These are phyloP conservation scores for Tinea trinotella DNA, from an alignment of 2,888 invertebrate species.

Conservation along the genomic window DNA sequence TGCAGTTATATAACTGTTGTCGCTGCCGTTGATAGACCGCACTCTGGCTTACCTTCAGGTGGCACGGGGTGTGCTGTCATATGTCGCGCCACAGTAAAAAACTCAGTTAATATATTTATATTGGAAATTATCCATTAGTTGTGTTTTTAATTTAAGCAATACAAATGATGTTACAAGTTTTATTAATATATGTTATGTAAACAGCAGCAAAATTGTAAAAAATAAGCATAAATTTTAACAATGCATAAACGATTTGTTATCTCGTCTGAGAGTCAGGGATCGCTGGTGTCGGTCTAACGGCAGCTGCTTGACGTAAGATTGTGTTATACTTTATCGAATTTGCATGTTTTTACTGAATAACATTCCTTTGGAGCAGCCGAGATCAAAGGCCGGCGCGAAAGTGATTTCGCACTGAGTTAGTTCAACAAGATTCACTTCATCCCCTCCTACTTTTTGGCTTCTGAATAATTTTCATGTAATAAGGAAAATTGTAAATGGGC, in stretches of 20 bases:
- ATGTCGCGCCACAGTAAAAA: too few species aligned
- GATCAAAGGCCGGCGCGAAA: slow-evolving; percentile 68
- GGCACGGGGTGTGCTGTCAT: too few species aligned
- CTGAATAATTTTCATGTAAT: slow-evolving; percentile 67
- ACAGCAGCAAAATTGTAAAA: background rate
- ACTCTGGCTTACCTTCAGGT: too few species aligned
- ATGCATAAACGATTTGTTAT: background rate
- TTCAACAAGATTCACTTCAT: slow-evolving; percentile 67
- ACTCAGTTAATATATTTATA: too few species aligned
- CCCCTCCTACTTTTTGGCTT: slow-evolving; percentile 46
- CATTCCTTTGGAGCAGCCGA: slow-evolving; percentile 68
- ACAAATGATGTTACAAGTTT: background rate
- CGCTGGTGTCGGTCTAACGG: slow-evolving; percentile 23
- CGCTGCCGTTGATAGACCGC: too few species aligned
- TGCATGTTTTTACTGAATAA: slow-evolving; percentile 73
- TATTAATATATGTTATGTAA: background rate
- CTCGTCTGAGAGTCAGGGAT: too few species aligned
- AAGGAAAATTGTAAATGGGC: slow-evolving; percentile 64
- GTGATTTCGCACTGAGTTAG: slow-evolving; percentile 72
- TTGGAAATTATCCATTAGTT: too few species aligned
- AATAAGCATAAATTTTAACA: background rate
- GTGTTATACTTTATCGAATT: slow-evolving; percentile 73
- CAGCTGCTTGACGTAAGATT: slow-evolving; percentile 61
- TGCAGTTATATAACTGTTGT: too few species aligned
- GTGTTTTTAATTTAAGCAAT: background rate